Conservation (phyloP, 2,888 invertebrate species). For the Zootermopsis nevadensis region DNA sequence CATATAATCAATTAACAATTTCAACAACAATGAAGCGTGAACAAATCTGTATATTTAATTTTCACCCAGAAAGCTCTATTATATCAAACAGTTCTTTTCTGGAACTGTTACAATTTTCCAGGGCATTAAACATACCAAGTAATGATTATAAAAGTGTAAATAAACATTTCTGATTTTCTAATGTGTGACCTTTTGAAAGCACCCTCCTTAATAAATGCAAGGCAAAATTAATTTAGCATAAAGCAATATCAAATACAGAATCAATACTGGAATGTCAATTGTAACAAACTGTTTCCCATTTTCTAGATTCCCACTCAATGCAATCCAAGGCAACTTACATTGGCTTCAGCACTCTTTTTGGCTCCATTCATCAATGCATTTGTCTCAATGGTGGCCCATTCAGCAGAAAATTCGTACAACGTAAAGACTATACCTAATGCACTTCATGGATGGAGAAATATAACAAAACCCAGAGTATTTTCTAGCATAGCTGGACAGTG, state of each 20-base stretch:
- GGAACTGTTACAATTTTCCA: no score
- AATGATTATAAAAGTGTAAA: no score
- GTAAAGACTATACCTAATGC: conserved; percentile 41
- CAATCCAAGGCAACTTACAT: neutral
- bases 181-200: no score
- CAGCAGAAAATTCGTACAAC: conserved; percentile 53
- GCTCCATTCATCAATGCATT: conserved; percentile 60
- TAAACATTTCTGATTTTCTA: no score
- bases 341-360: conserved; percentile 56
- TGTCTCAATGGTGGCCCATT: conserved; percentile 58
- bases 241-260: neutral
- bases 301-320: neutral
- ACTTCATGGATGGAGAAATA: neutral
- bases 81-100: no score
- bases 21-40: no score
- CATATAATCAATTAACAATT: no score
- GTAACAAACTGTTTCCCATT: neutral
- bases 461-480: conserved; percentile 13
- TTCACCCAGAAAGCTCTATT: no score
- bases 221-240: no score
- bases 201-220: no score
- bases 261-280: neutral
- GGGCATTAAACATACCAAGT: no score
- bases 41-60: no score
- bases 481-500: conserved; percentile 28